Conservation (phyloP, 1,140 invertebrate genomes). For the Drosophila triauraria region DNA sequence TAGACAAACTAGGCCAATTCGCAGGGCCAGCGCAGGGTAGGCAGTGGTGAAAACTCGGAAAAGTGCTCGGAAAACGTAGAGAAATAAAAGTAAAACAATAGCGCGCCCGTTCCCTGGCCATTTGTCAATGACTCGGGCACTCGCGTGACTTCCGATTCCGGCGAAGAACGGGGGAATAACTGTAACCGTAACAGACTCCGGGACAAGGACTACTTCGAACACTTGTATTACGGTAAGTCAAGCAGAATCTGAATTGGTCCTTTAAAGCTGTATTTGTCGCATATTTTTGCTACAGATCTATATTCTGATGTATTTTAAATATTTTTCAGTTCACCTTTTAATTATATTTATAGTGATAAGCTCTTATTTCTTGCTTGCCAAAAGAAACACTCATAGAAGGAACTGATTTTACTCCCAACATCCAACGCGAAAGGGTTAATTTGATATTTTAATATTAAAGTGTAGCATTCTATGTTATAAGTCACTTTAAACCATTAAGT, state of each 20-base stretch:
- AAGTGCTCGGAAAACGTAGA: constrained; percentile 21
- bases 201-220: constrained; percentile 30
- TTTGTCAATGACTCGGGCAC: constrained; percentile 75
- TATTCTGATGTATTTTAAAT: not conserved
- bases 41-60: constrained; percentile 17
- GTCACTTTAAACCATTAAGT: not conserved
- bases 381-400: not conserved
- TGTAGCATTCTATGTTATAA: not conserved
- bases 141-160: constrained; percentile 63
- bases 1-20: constrained; percentile 80
- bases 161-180: constrained; percentile 50
- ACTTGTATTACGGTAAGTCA: constrained; percentile 27
- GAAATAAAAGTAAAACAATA: constrained; percentile 46
- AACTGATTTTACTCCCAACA: not conserved
- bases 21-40: constrained; percentile 34
- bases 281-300: not conserved
- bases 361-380: too few relatives aligned
- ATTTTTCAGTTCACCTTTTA: not conserved
- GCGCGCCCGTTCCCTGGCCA: constrained; percentile 54
- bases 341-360: too few relatives aligned
- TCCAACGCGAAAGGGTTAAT: not conserved
- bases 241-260: not conserved
- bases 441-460: not conserved
- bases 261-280: not conserved
- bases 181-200: constrained; percentile 37